Conservation (phyloP, 1,140 invertebrate genomes). For the Drosophila yakuba region DNA sequence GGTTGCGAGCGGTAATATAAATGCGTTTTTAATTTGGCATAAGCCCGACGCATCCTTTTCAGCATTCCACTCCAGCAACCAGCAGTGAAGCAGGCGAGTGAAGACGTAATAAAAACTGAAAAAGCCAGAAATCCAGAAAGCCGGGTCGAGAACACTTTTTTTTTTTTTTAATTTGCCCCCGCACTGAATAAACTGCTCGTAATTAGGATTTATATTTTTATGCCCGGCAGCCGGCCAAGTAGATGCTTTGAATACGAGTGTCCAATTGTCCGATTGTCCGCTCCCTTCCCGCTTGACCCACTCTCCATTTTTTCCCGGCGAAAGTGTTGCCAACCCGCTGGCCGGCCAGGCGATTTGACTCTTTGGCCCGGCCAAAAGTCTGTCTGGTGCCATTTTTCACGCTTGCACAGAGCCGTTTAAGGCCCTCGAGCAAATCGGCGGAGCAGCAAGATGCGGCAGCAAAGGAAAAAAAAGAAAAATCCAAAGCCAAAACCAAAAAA, state of each 20-base stretch:
- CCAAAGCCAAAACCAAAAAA: background rate
- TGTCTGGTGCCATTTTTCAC: constrained; percentile 69
- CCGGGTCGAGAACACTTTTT: constrained; percentile 51
- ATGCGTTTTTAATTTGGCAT: constrained; percentile 80
- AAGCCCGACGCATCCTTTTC: constrained; percentile 66
- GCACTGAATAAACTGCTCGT: constrained; percentile 75
- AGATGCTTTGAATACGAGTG: constrained; percentile 48
- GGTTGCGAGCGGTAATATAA: constrained; percentile 46
- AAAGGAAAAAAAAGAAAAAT: background rate
- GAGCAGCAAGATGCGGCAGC: background rate
- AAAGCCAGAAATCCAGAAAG: constrained; percentile 28
- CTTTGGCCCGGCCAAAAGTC: constrained; percentile 24
- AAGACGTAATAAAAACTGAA: constrained; percentile 64
- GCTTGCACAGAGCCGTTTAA: constrained; percentile 45
- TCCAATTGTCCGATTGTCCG: constrained; percentile 44
- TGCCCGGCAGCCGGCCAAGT: constrained; percentile 39
- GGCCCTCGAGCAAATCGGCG: constrained; percentile 22
- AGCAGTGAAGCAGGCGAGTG: background rate
- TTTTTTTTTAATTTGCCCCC: constrained; percentile 70
- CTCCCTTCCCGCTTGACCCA: constrained; percentile 54
- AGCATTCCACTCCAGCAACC: constrained; percentile 7
- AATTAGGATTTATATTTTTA: constrained; percentile 83
- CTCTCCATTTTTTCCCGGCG: constrained; percentile 10
- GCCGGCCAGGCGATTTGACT: constrained; percentile 34
- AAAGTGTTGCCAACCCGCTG: constrained; percentile 58